A percentile compares a stretch with the other conserved stretches of the same genome.
Conservation (phyloP, 2,888 invertebrate species). For the Agrotis segetum region DNA sequence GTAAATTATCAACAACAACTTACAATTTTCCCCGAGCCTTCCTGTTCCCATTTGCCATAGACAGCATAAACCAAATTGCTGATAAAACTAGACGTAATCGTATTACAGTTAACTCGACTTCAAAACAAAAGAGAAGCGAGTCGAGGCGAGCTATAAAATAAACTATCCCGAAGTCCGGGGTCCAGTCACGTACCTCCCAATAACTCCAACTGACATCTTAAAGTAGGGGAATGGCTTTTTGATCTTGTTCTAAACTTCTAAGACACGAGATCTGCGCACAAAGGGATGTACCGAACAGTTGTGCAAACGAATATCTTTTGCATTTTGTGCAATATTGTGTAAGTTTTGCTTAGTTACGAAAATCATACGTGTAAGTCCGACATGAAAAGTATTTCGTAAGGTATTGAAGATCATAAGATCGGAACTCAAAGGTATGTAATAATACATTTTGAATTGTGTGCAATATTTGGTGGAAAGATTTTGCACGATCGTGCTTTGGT, state of each 20-base stretch:
- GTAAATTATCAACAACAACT: neutral
- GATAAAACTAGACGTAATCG: slow-evolving; percentile 58
- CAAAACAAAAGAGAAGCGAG: slow-evolving; percentile 62
- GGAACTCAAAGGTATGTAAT: too few relatives aligned
- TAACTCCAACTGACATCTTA: slow-evolving; percentile 85
- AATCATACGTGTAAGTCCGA: too few relatives aligned
- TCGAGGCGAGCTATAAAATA: slow-evolving; percentile 68
- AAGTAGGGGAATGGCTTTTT: slow-evolving; percentile 83
- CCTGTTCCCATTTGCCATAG: slow-evolving; percentile 7
- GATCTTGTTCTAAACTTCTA: slow-evolving; percentile 78
- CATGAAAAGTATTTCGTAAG: too few relatives aligned
- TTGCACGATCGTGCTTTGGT: neutral
- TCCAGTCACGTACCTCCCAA: slow-evolving; percentile 82
- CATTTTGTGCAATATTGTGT: slow-evolving; percentile 45
- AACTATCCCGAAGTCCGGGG: slow-evolving; percentile 72
- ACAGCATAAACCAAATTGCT: slow-evolving; percentile 48
- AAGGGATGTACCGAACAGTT: slow-evolving; percentile 54
- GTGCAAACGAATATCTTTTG: slow-evolving; percentile 46
- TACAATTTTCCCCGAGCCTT: neutral
- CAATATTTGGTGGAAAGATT: slow-evolving; percentile 46
- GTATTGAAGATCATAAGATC: too few relatives aligned
- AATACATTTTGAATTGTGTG: slow-evolving; percentile 43
- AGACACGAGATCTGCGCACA: slow-evolving; percentile 63
- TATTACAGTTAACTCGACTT: slow-evolving; percentile 57
- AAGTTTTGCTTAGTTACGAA: slow-evolving; percentile 13